Percentiles rank a stretch among this genome's conserved stretches.
phyloP scores from a whole-genome alignment of 2,888 invertebrate genomes.

The Callosobruchus maculatus region DNA sequence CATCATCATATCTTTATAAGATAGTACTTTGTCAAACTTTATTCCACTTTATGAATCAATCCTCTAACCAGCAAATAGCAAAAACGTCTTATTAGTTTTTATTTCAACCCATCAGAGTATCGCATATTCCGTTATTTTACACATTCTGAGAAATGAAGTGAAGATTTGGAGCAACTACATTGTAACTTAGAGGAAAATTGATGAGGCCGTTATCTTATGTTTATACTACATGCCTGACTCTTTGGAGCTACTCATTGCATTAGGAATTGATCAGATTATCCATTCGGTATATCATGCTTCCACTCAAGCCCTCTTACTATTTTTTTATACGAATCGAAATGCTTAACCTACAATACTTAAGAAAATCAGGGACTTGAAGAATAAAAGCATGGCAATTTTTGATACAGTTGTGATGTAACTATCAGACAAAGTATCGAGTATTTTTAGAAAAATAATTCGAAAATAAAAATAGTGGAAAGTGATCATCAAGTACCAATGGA shows the following conservation, averaged over 20 bases:
- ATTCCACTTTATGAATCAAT: slow-evolving; percentile 12
- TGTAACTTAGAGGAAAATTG: no score
- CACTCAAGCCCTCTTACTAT: neutral
- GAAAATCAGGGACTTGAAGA: neutral
- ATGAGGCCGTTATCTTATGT: neutral
- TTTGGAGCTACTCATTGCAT: neutral
- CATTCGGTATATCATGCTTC: neutral
- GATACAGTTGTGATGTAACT: neutral
- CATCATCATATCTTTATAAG: slow-evolving; percentile 20
- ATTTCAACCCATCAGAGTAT: neutral
- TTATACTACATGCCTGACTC: neutral
- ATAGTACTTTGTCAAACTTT: slow-evolving; percentile 17
- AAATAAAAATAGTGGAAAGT: neutral
- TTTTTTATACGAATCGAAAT: neutral
- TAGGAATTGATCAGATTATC: neutral
- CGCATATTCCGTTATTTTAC: no score
- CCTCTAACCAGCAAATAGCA: slow-evolving; percentile 18
- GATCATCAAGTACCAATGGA: neutral
- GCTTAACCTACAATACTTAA: neutral
- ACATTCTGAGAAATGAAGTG: no score
- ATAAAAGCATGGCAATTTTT: slow-evolving; percentile 1
- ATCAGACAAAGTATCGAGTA: neutral
- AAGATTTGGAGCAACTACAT: no score
- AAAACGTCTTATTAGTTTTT: slow-evolving; percentile 10
- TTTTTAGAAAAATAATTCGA: neutral